Evolutionary conservation across 1,140 invertebrate species (phyloP).

Genomic region (Drosophila varians): DNA sequence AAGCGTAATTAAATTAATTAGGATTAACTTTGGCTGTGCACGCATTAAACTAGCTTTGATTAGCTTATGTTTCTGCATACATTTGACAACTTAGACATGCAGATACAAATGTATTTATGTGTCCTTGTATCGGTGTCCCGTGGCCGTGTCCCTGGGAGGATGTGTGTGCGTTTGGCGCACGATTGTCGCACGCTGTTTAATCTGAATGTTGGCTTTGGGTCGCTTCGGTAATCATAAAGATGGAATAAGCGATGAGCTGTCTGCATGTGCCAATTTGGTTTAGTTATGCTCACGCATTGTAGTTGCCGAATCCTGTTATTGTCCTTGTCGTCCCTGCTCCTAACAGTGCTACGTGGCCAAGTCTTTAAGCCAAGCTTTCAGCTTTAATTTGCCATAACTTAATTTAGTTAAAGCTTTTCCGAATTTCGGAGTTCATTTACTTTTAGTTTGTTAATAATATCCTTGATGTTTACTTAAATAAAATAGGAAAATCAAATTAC

Average conservation of each 20-base stretch:
- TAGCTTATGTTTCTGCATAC: slow-evolving; percentile 70
- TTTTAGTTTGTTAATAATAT: not conserved
- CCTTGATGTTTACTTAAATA: not conserved
- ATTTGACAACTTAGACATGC: slow-evolving; percentile 66
- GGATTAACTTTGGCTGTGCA: slow-evolving; percentile 81
- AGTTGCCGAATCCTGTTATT: slow-evolving; percentile 1
- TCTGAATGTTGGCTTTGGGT: slow-evolving; percentile 72
- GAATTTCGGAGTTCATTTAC: not conserved
- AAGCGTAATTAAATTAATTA: slow-evolving; percentile 82
- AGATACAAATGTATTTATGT: slow-evolving; percentile 68
- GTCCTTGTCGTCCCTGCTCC: slow-evolving; percentile 7
- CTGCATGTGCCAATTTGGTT: slow-evolving; percentile 56
- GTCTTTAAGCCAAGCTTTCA: not conserved
- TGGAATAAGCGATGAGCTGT: slow-evolving; percentile 76
- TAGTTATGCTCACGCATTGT: slow-evolving; percentile 37
- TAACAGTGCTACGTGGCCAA: slow-evolving; percentile 6
- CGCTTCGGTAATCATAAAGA: slow-evolving; percentile 73
- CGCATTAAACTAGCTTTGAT: slow-evolving; percentile 81
- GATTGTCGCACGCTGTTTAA: slow-evolving; percentile 70
- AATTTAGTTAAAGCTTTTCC: not conserved
- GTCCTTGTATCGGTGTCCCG: not conserved
- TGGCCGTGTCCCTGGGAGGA: not conserved
- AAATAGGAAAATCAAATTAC: not conserved
- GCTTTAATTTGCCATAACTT: not conserved
- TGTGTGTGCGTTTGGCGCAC: slow-evolving; percentile 21